Evolutionary conservation across 2,888 invertebrate genomes (phyloP).

Genomic region (Clepsis dumicolana): DNA sequence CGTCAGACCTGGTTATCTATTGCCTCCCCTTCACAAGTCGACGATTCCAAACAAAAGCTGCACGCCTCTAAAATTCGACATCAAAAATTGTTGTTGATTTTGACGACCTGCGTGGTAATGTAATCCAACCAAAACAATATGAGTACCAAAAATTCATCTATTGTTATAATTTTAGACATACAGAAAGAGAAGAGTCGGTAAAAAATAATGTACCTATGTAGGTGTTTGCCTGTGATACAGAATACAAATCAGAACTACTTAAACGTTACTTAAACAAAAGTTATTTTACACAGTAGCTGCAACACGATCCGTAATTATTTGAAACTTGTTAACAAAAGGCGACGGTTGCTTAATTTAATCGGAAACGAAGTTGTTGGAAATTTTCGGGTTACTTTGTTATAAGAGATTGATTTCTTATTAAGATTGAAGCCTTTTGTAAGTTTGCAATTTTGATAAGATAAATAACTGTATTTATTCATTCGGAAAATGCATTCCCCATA

Average conservation of each 20-base stretch:
- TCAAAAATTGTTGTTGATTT: too few relatives aligned
- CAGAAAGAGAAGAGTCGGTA: too few relatives aligned
- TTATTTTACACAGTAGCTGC: background rate
- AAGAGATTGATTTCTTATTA: conserved; percentile 10
- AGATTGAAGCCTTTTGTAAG: conserved; percentile 1
- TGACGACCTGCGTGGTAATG: too few relatives aligned
- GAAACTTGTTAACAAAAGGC: conserved; percentile 9
- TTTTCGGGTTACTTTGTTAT: conserved; percentile 11
- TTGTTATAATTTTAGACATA: too few relatives aligned
- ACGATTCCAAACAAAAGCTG: too few relatives aligned
- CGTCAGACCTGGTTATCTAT: too few relatives aligned
- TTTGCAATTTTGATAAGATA: background rate
- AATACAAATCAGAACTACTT: background rate
- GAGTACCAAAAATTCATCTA: too few relatives aligned
- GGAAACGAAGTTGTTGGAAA: conserved; percentile 7
- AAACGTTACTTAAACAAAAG: background rate
- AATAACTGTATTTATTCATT: background rate
- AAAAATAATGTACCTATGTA: too few relatives aligned
- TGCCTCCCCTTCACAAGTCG: too few relatives aligned
- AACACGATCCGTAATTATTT: conserved; percentile 1
- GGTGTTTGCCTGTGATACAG: too few relatives aligned
- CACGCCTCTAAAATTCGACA: too few relatives aligned
- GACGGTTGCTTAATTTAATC: conserved; percentile 9
- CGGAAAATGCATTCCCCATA: background rate
- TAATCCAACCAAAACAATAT: too few relatives aligned